A percentile compares a stretch with the other conserved stretches of the same genome.
phyloP scores from a whole-genome alignment of 1,140 invertebrate species.

The Listronotus oregonensis region DNA sequence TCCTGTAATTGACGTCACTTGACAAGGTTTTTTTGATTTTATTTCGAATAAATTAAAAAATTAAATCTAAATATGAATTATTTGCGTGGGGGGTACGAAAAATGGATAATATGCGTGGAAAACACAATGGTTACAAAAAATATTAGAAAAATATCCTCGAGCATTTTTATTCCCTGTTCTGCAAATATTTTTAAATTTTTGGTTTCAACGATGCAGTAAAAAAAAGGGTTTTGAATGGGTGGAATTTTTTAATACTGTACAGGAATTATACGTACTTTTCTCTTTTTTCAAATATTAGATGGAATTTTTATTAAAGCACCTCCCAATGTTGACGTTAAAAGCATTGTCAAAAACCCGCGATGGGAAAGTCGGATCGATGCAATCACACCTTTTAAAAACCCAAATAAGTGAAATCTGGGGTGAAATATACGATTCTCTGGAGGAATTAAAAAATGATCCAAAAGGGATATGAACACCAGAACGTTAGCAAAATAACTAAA shows the following conservation, averaged over 20 bases:
- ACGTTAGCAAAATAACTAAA: too few relatives aligned
- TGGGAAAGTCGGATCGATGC: conserved; percentile 22
- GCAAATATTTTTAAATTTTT: conserved; percentile 19
- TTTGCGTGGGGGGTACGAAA: too few relatives aligned
- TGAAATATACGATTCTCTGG: too few relatives aligned
- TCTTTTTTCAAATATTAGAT: conserved; percentile 18
- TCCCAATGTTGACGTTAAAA: conserved; percentile 11
- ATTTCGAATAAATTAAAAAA: conserved; percentile 1
- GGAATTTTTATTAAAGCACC: conserved; percentile 13
- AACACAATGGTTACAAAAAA: conserved; percentile 16
- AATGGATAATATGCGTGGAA: too few relatives aligned
- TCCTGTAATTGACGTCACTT: conserved; percentile 1
- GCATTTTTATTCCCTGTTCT: conserved; percentile 14
- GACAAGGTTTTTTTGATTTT: conserved; percentile 4
- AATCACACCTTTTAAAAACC: not conserved
- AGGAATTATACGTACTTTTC: conserved; percentile 19
- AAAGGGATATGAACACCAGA: not conserved
- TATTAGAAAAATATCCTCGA: conserved; percentile 2
- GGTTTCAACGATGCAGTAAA: conserved; percentile 21
- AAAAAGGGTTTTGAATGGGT: conserved; percentile 5
- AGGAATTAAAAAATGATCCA: conserved; percentile 11
- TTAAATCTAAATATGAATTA: too few relatives aligned
- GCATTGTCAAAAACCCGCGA: conserved; percentile 14
- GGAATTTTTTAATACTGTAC: conserved; percentile 19
- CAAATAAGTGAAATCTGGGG: too few relatives aligned